Conservation (phyloP, 2,888 invertebrate species). For the Lucinisca nassula region DNA sequence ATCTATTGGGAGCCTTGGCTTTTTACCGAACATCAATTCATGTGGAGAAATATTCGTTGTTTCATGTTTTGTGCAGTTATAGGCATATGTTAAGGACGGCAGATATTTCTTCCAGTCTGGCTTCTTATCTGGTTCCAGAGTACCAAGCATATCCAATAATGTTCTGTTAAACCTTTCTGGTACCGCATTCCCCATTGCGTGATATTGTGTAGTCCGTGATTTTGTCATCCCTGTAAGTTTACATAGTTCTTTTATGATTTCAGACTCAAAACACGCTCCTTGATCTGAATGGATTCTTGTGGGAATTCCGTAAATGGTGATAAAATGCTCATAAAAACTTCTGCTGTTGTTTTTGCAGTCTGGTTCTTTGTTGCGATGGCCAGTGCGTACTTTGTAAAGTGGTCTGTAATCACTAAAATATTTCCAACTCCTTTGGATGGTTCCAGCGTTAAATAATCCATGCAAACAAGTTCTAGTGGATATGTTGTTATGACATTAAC, state of each 20-base stretch:
- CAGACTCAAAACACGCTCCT: conserved; percentile 21
- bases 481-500: no score
- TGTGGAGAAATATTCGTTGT: conserved; percentile 25
- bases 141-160: conserved; percentile 56
- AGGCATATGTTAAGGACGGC: conserved; percentile 43
- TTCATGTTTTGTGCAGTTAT: conserved; percentile 42
- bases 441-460: conserved; percentile 33
- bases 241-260: conserved; percentile 42
- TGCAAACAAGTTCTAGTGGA: conserved; percentile 26
- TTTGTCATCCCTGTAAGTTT: conserved; percentile 50
- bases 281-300: conserved; percentile 21
- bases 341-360: conserved; percentile 34
- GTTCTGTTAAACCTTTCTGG: conserved; percentile 52
- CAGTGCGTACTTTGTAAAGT: conserved; percentile 36
- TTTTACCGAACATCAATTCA: conserved; percentile 34
- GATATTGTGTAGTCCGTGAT: conserved; percentile 40
- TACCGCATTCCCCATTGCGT: conserved; percentile 42
- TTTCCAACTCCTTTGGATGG: conserved; percentile 9
- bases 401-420: conserved; percentile 36
- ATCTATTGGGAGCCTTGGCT: conserved; percentile 41
- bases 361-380: conserved; percentile 48
- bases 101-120: conserved; percentile 58
- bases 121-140: conserved; percentile 54
- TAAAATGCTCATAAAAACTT: conserved; percentile 30
- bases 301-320: not conserved